Percentiles rank a stretch among this genome's conserved stretches.
Evolutionary conservation across 2,113 vertebrate genomes (phyloP).

Genomic region (Coptodon rendalli): DNA sequence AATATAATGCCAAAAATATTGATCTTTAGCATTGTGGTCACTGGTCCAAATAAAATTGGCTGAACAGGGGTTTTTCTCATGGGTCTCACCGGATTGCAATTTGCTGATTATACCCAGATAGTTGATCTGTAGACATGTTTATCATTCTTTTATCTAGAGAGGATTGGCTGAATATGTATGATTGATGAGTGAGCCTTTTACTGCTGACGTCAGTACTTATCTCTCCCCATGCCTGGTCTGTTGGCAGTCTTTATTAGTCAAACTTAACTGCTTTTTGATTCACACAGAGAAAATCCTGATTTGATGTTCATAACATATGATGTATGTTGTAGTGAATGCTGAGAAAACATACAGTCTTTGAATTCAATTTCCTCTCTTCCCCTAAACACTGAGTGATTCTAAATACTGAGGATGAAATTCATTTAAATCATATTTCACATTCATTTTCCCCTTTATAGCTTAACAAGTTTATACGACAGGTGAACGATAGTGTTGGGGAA

Average conservation of each 20-base stretch:
- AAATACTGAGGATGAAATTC: background rate
- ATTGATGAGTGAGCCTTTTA: background rate
- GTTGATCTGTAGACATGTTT: background rate
- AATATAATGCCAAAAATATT: background rate
- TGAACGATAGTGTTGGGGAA: background rate
- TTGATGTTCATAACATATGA: background rate
- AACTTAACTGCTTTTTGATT: background rate
- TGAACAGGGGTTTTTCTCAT: background rate
- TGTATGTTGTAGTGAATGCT: rapidly evolving
- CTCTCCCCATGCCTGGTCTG: background rate
- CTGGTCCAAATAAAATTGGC: background rate
- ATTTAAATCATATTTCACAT: background rate
- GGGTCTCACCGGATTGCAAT: background rate
- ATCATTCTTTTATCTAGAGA: background rate
- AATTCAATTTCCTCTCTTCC: rapidly evolving
- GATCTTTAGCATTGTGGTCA: background rate
- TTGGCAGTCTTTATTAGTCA: too few relatives aligned
- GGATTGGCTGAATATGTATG: background rate
- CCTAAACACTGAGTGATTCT: background rate
- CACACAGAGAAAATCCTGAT: background rate
- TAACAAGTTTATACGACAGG: background rate
- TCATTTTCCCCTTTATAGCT: background rate
- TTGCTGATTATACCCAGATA: background rate
- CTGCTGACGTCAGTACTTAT: background rate
- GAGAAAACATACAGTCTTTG: background rate